Conservation (phyloP, 2,113 vertebrate species). For the Vanacampus margaritifer region DNA sequence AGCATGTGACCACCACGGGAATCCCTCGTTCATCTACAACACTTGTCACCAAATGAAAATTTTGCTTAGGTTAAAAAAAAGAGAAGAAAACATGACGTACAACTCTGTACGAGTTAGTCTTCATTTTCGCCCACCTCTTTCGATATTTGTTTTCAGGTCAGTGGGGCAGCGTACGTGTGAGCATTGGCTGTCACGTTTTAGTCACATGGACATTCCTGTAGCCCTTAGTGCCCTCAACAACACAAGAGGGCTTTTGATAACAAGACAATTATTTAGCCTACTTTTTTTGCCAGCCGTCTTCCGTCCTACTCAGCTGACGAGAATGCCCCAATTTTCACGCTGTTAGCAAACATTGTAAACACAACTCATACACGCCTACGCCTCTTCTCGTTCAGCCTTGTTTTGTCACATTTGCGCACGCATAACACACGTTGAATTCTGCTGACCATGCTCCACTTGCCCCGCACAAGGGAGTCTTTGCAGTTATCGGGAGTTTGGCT, state of each 20-base stretch:
- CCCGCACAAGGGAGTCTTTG: constrained; percentile 44
- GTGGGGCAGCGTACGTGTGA: constrained; percentile 38
- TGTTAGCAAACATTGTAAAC: constrained; percentile 16
- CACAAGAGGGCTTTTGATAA: constrained; percentile 59
- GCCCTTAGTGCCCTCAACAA: constrained; percentile 23
- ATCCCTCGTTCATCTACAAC: constrained; percentile 54
- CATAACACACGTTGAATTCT: constrained; percentile 17
- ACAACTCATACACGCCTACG: constrained; percentile 7
- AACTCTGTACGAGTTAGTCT: background rate
- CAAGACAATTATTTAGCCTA: constrained; percentile 59
- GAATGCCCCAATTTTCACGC: constrained; percentile 55
- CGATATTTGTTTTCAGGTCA: constrained; percentile 26
- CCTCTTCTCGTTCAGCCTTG: constrained; percentile 1
- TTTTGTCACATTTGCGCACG: constrained; percentile 22
- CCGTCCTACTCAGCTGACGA: constrained; percentile 60
- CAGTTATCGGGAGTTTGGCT: constrained; percentile 37
- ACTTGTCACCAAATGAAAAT: background rate
- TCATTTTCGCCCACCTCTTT: background rate
- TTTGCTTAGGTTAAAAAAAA: background rate
- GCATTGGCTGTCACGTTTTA: constrained; percentile 48
- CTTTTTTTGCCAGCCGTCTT: constrained; percentile 54
- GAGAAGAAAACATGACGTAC: background rate
- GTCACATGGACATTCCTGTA: constrained; percentile 60
- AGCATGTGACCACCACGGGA: constrained; percentile 62
- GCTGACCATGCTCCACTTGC: constrained; percentile 60